Conservation (phyloP, 2,113 vertebrate species). For the Chaetodon auriga region DNA sequence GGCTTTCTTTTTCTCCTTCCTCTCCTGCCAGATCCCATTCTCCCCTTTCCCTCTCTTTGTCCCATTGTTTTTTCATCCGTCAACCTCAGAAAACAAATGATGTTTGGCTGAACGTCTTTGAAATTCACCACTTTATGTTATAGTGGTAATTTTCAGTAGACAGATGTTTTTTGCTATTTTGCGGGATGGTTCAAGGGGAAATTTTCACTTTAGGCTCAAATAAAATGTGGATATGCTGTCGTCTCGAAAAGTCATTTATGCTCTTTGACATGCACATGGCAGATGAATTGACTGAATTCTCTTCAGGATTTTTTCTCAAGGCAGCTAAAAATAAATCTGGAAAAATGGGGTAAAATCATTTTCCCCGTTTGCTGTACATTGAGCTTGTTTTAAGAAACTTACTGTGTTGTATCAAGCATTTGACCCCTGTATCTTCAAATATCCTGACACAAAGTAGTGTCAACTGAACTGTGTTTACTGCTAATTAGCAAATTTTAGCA, state of each 20-base stretch:
- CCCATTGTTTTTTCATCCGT: constrained; percentile 53
- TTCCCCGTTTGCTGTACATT: not conserved
- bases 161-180: constrained; percentile 5
- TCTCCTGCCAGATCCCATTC: constrained; percentile 54
- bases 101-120: constrained; percentile 38
- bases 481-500: not conserved
- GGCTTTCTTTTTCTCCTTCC: constrained; percentile 58
- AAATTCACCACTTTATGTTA: constrained; percentile 26
- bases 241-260: not conserved
- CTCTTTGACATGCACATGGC: not conserved
- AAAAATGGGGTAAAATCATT: not conserved
- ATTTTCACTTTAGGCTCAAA: constrained; percentile 7
- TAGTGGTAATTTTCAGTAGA: constrained; percentile 17
- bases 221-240: constrained; percentile 5
- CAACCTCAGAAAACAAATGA: constrained; percentile 47
- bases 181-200: not conserved
- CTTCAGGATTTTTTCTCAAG: not conserved
- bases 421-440: not conserved
- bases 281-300: constrained; percentile 3
- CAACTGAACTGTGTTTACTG: not conserved
- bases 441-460: no score
- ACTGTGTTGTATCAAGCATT: not conserved
- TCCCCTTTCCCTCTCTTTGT: constrained; percentile 22
- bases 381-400: not conserved
- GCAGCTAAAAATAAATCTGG: not conserved